Evolutionary conservation across 2,888 invertebrate genomes (phyloP).

Genomic region (Drosophila kuntzei): DNA sequence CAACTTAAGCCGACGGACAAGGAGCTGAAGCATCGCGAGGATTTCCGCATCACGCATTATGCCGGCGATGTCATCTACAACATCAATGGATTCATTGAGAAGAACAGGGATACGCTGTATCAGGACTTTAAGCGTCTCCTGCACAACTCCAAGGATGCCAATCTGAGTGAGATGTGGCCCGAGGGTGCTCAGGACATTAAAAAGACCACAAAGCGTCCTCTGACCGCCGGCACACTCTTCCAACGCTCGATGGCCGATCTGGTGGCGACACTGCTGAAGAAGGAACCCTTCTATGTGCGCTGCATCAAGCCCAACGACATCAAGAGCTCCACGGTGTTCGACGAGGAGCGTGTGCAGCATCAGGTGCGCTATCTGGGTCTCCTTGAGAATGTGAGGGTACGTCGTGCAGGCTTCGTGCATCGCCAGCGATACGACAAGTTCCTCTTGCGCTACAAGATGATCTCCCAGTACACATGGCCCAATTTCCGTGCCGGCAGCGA

Average conservation of each 20-base stretch:
- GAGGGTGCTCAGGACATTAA: slow-evolving; percentile 96
- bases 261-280: slow-evolving; percentile 94
- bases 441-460: slow-evolving; percentile 98
- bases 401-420: slow-evolving; percentile 98
- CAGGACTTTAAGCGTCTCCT: slow-evolving; percentile 98
- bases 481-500: slow-evolving; percentile 93
- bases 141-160: slow-evolving; percentile 92
- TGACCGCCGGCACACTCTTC: slow-evolving; percentile 97
- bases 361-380: slow-evolving; percentile 92
- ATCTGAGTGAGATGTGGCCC: slow-evolving; percentile 96
- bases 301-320: slow-evolving; percentile 99
- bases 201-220: slow-evolving; percentile 96
- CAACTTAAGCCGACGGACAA: slow-evolving; percentile 94
- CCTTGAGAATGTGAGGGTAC: slow-evolving; percentile 97
- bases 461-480: slow-evolving; percentile 98
- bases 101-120: slow-evolving; percentile 98
- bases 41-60: slow-evolving; percentile 96
- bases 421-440: slow-evolving; percentile 97
- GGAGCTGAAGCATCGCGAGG: slow-evolving; percentile 90
- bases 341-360: slow-evolving; percentile 89
- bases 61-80: slow-evolving; percentile 98
- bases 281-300: slow-evolving; percentile 98
- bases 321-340: slow-evolving; percentile 94
- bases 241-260: slow-evolving; percentile 97
- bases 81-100: slow-evolving; percentile 96